phyloP scores from a whole-genome alignment of 2,888 invertebrate species.

The Mechanitis messenoides region DNA sequence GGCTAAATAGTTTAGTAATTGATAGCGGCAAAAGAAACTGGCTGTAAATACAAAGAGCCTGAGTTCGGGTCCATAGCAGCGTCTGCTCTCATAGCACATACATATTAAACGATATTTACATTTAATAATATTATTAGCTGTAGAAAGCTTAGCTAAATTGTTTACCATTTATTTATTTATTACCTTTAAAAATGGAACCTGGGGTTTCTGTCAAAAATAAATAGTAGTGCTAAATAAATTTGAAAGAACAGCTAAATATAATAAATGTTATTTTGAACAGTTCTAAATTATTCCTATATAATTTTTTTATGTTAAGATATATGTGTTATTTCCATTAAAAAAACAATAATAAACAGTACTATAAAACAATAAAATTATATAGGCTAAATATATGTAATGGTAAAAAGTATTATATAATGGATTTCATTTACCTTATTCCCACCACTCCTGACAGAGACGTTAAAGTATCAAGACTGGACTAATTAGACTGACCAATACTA shows the following conservation, averaged over 20 bases:
- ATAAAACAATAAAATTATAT: neutral
- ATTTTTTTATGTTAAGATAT: no score
- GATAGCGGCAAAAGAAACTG: neutral
- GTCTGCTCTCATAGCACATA: constrained; percentile 49
- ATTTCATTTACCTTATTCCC: neutral
- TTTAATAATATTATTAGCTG: constrained; percentile 48
- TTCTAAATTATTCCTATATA: neutral
- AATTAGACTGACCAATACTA: constrained; percentile 16
- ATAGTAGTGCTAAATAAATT: constrained; percentile 39
- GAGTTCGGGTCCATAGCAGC: constrained; percentile 40
- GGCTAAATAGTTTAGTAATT: neutral
- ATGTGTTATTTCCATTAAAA: no score
- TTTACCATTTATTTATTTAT: constrained; percentile 54
- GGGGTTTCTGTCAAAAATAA: constrained; percentile 73
- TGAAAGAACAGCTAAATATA: neutral
- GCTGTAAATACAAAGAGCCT: constrained; percentile 21
- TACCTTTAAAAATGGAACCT: constrained; percentile 75
- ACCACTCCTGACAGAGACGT: constrained; percentile 13
- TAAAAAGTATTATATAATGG: neutral
- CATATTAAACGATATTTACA: constrained; percentile 46
- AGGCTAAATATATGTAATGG: neutral
- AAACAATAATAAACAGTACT: neutral
- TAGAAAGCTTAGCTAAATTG: constrained; percentile 53
- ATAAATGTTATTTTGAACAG: neutral
- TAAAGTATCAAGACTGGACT: constrained; percentile 19